A percentile compares a stretch with the other conserved stretches of the same genome.
Conservation (phyloP, 2,113 vertebrate genomes). For the Trogon melanurus region DNA sequence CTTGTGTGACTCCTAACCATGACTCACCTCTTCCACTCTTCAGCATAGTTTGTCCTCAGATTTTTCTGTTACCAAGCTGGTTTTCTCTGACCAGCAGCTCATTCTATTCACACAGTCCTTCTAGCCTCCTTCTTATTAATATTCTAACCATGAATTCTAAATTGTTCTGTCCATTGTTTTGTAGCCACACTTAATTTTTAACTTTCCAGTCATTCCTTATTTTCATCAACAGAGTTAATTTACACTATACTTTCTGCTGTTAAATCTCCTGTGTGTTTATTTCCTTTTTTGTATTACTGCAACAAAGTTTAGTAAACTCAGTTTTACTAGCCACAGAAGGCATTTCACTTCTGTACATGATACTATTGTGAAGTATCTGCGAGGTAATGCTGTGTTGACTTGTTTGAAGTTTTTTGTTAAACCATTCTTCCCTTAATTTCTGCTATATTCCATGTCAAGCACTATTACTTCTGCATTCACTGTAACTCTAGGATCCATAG, state of each 20-base stretch:
- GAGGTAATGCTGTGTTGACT: neutral
- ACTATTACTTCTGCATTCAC: neutral
- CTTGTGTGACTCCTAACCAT: neutral
- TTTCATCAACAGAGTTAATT: neutral
- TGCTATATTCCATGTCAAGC: neutral
- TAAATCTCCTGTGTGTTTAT: neutral
- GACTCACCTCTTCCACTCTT: neutral
- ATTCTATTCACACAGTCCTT: neutral
- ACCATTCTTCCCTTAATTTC: neutral
- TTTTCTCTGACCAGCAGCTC: neutral
- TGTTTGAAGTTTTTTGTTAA: neutral
- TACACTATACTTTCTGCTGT: neutral
- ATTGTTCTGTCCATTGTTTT: neutral
- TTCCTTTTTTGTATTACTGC: neutral
- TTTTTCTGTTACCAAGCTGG: neutral
- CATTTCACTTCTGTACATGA: neutral
- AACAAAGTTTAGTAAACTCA: neutral
- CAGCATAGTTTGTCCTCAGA: neutral
- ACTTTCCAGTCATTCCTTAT: neutral
- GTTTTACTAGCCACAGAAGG: neutral
- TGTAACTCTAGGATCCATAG: neutral
- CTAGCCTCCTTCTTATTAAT: neutral
- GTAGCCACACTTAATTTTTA: neutral
- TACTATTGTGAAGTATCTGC: neutral
- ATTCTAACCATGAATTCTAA: neutral